Percentiles rank a stretch among this genome's conserved stretches.
Evolutionary conservation across 2,888 invertebrate species (phyloP).

Genomic region (Blastobasis adustella): DNA sequence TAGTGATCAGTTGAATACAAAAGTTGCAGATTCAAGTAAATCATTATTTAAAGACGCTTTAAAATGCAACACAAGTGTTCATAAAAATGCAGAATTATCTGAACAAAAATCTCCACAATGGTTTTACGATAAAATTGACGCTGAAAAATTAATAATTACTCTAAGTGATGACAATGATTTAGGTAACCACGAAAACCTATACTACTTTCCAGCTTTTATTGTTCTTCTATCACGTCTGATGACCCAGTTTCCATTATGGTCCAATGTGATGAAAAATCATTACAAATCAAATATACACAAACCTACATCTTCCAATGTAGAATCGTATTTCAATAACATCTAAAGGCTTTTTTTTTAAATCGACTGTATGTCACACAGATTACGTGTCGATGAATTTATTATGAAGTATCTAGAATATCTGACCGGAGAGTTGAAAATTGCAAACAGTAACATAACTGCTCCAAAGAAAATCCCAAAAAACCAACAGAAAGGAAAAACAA

Average conservation of each 20-base stretch:
- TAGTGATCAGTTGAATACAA: too few relatives aligned
- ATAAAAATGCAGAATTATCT: not conserved
- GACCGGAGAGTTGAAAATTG: constrained; percentile 7
- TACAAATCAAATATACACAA: constrained; percentile 4
- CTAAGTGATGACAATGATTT: constrained; percentile 7
- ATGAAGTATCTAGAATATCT: constrained; percentile 2
- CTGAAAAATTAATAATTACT: constrained; percentile 10
- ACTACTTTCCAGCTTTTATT: constrained; percentile 9
- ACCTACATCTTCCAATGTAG: constrained; percentile 9
- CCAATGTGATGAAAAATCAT: constrained; percentile 5
- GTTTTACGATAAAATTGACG: constrained; percentile 6
- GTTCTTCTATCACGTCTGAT: constrained; percentile 7
- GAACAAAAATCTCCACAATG: constrained; percentile 3
- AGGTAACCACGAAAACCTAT: constrained; percentile 7
- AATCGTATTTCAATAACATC: constrained; percentile 8
- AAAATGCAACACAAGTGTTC: not conserved
- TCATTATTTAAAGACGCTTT: not conserved
- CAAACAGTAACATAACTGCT: not conserved
- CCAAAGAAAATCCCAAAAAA: not conserved
- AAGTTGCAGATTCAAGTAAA: not conserved
- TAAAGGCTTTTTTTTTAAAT: constrained; percentile 10
- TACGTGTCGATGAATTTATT: constrained; percentile 6
- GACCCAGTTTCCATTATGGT: constrained; percentile 10
- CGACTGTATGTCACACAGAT: constrained; percentile 7
- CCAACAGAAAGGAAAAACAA: not conserved